phyloP scores from a whole-genome alignment of 2,888 invertebrate genomes.

The Leptothorax acervorum region DNA sequence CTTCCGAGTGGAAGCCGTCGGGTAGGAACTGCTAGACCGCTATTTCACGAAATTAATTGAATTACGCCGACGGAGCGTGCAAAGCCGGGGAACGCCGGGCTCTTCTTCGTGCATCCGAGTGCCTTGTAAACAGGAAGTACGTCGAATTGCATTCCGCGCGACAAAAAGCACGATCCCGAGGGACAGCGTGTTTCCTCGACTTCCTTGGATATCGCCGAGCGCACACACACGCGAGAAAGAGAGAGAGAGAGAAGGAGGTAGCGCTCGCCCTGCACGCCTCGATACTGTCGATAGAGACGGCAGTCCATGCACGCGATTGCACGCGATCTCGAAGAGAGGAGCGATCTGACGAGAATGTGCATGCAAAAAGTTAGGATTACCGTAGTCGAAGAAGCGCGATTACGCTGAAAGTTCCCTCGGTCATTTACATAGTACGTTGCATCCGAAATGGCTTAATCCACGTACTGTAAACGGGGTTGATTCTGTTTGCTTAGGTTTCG shows the following conservation, averaged over 20 bases:
- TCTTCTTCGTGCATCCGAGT: conserved; percentile 36
- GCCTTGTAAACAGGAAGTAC: conserved; percentile 59
- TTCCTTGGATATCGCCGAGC: conserved; percentile 3
- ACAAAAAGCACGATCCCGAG: conserved; percentile 40
- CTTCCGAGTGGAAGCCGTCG: conserved; percentile 44
- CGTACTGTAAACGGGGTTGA: not conserved
- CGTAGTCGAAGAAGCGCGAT: conserved; percentile 34
- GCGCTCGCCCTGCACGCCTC: not conserved
- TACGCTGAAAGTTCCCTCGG: conserved; percentile 12
- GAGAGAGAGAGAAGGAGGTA: too few species aligned
- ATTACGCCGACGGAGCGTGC: conserved; percentile 56
- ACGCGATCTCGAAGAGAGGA: conserved; percentile 30
- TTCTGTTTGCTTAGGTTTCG: conserved; percentile 36
- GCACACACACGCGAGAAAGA: not conserved
- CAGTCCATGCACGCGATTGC: conserved; percentile 8
- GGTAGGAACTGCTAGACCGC: conserved; percentile 57
- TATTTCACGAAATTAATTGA: conserved; percentile 67
- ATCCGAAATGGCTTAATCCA: conserved; percentile 34
- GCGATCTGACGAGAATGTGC: conserved; percentile 11
- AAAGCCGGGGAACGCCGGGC: conserved; percentile 13
- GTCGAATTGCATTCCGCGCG: conserved; percentile 44
- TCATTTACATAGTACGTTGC: conserved; percentile 24
- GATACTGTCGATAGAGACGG: not conserved
- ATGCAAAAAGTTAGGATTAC: conserved; percentile 9
- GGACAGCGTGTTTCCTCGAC: conserved; percentile 5